A percentile compares a stretch with the other conserved stretches of the same genome.
These are phyloP conservation scores for Drosophila nr. perissopoda DNA, from an alignment of 2,888 invertebrate species.

Conservation along the genomic window DNA sequence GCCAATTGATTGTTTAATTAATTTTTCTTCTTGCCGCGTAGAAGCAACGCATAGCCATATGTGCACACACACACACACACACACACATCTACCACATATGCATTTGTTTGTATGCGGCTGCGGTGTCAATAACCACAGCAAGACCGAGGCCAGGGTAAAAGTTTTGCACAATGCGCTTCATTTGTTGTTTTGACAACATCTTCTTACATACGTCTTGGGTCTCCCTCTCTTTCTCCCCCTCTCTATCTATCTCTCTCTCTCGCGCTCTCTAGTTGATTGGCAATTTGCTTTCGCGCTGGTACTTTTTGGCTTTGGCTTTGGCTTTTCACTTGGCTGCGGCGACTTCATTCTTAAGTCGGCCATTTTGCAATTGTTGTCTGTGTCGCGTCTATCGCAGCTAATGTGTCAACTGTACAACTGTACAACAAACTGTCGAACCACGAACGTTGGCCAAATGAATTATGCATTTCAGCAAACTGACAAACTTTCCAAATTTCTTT, in stretches of 20 bases:
- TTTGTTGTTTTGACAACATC: conserved; percentile 69
- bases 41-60: conserved; percentile 27
- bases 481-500: conserved; percentile 75
- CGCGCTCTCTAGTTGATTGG: conserved; percentile 9
- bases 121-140: conserved; percentile 70
- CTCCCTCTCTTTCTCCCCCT: conserved; percentile 23
- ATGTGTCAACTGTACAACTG: conserved; percentile 55
- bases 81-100: background rate
- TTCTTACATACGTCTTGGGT: conserved; percentile 26
- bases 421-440: conserved; percentile 16
- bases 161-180: conserved; percentile 77
- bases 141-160: conserved; percentile 62
- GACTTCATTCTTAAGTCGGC: conserved; percentile 53
- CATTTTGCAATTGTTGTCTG: conserved; percentile 64
- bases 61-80: conserved; percentile 7
- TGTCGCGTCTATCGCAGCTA: conserved; percentile 44
- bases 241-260: conserved; percentile 18
- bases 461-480: conserved; percentile 70
- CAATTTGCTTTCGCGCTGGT: conserved; percentile 32
- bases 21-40: conserved; percentile 55
- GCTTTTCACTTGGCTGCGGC: conserved; percentile 37
- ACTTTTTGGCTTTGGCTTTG: conserved; percentile 28
- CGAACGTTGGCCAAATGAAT: conserved; percentile 65
- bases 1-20: conserved; percentile 79
- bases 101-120: conserved; percentile 31